A percentile compares a stretch with the other conserved stretches of the same genome.
These are phyloP conservation scores for Diceros bicornis DNA, from an alignment of 2,797 vertebrate species.

Conservation along the genomic window DNA sequence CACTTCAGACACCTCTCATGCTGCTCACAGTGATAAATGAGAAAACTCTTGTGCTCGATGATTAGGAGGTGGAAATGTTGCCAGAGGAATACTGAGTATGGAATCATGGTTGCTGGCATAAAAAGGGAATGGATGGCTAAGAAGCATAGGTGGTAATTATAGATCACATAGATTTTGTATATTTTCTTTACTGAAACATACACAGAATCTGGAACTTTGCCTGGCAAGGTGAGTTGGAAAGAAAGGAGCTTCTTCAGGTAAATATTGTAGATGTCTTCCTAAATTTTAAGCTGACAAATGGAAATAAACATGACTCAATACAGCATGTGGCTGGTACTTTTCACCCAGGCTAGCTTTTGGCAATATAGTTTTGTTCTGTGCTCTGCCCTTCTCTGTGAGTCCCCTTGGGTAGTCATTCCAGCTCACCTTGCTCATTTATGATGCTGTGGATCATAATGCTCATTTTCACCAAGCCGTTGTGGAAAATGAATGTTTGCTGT, in stretches of 20 bases:
- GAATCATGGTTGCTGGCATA: not conserved
- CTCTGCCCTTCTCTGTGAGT: not conserved
- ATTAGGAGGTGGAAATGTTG: not conserved
- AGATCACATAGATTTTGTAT: not conserved
- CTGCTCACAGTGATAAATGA: not conserved
- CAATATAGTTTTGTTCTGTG: not conserved
- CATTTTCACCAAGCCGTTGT: not conserved
- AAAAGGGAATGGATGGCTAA: not conserved
- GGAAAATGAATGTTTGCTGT: constrained; percentile 52
- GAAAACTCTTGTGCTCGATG: not conserved
- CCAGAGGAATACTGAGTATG: not conserved
- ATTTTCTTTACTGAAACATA: not conserved
- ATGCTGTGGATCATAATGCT: not conserved
- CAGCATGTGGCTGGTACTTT: not conserved
- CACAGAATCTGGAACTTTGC: not conserved
- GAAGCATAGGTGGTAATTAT: not conserved
- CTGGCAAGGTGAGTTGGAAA: not conserved
- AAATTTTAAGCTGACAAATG: constrained; percentile 15
- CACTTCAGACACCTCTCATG: not conserved
- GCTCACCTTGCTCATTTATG: constrained; percentile 28
- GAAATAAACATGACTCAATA: not conserved
- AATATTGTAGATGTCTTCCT: not conserved
- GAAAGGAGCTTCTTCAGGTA: not conserved
- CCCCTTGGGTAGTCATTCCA: not conserved
- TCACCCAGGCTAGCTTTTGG: not conserved